A percentile compares a stretch with the other conserved stretches of the same genome.
These are phyloP conservation scores for Prietella phreatophila DNA, from an alignment of 2,113 vertebrate species.

Conservation along the genomic window DNA sequence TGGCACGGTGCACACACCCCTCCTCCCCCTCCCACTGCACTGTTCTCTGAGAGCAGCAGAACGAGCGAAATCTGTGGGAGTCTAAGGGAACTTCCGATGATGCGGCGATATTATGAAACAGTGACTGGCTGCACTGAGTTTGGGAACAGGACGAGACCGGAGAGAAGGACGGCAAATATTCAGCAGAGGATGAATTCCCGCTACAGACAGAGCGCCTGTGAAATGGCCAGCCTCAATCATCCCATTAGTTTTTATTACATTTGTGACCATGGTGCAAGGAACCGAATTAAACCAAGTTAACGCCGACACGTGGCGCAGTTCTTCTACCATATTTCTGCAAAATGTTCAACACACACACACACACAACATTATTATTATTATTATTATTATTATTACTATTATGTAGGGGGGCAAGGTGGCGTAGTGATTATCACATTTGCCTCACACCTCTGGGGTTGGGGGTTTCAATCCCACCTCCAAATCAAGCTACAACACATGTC, in stretches of 20 bases:
- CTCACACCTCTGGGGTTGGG: too few relatives aligned
- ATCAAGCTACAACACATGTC: too few relatives aligned
- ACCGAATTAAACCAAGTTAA: conserved; percentile 28
- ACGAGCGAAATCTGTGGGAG: neutral
- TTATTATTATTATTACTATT: too few relatives aligned
- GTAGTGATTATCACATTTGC: too few relatives aligned
- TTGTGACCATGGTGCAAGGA: conserved; percentile 43
- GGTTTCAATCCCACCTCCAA: too few relatives aligned
- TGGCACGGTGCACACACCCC: conserved; percentile 33
- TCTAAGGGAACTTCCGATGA: conserved; percentile 16
- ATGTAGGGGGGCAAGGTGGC: too few relatives aligned
- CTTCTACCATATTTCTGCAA: neutral
- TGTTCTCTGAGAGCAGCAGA: neutral
- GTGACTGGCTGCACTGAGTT: neutral
- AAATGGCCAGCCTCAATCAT: neutral
- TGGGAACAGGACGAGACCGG: neutral
- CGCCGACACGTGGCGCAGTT: conserved; percentile 20
- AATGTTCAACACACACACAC: neutral
- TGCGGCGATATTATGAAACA: neutral
- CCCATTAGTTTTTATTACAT: conserved; percentile 53
- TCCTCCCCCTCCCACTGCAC: neutral
- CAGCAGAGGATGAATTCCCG: neutral
- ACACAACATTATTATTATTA: too few relatives aligned
- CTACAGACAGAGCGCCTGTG: neutral
- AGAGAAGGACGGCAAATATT: conserved; percentile 2